A percentile compares a stretch with the other conserved stretches of the same genome.
These are phyloP conservation scores for Aplodontia rufa DNA, from an alignment of 2,113 vertebrate genomes.

Conservation along the genomic window DNA sequence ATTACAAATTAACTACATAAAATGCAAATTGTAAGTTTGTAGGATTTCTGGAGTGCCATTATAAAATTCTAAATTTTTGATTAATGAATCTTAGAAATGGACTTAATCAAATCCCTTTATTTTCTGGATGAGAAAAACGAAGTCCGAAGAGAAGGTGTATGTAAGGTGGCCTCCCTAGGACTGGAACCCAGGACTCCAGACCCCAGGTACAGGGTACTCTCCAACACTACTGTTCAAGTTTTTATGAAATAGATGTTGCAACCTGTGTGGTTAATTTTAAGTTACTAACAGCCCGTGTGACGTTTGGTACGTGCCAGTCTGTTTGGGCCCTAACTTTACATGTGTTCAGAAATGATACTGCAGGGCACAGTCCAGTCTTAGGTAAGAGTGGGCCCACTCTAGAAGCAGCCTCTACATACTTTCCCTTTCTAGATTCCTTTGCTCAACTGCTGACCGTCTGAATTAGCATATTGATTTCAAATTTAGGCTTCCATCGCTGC, in stretches of 20 bases:
- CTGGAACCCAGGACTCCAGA: neutral
- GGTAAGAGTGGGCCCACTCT: neutral
- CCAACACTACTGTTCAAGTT: neutral
- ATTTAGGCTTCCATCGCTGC: neutral
- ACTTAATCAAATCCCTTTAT: neutral
- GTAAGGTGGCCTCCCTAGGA: neutral
- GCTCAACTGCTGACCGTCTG: neutral
- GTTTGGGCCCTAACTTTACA: neutral
- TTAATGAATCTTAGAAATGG: neutral
- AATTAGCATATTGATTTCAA: neutral
- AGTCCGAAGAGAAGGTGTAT: neutral
- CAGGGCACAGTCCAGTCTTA: neutral
- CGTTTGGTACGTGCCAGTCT: neutral
- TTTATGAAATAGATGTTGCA: neutral
- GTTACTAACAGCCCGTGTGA: neutral
- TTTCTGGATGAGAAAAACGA: neutral
- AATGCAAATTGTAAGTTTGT: neutral
- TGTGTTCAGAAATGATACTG: neutral
- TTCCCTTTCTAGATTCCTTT: neutral
- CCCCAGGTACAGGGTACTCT: rapidly evolving
- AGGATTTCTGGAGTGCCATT: neutral
- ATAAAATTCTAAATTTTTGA: neutral
- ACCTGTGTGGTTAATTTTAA: neutral
- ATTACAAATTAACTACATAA: neutral
- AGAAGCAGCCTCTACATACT: neutral